A percentile compares a stretch with the other conserved stretches of the same genome.
Evolutionary conservation across 2,113 vertebrate genomes (phyloP).

Genomic region (Periophthalmus modestus): DNA sequence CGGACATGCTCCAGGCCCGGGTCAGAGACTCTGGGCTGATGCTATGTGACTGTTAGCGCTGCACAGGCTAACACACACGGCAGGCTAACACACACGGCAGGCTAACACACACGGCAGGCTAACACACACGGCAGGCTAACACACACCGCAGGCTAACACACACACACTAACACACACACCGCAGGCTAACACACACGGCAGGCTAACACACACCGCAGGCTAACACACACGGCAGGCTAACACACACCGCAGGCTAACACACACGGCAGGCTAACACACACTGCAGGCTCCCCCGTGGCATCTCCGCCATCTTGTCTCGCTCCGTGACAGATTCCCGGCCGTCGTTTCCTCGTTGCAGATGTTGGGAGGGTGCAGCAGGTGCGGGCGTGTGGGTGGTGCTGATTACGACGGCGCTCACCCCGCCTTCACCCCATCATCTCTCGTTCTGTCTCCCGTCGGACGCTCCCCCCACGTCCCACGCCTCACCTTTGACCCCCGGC

Average conservation of each 20-base stretch:
- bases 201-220: slow-evolving; percentile 47
- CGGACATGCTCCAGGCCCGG: slow-evolving; percentile 39
- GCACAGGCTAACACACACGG: slow-evolving; percentile 39
- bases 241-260: slow-evolving; percentile 43
- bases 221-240: slow-evolving; percentile 42
- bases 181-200: slow-evolving; percentile 46
- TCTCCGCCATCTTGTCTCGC: slow-evolving; percentile 45
- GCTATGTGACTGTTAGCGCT: slow-evolving; percentile 53
- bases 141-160: slow-evolving; percentile 49
- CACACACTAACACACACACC: too few species aligned
- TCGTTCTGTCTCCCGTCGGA: slow-evolving; percentile 14
- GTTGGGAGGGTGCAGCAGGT: slow-evolving; percentile 29
- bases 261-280: slow-evolving; percentile 49
- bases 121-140: slow-evolving; percentile 41
- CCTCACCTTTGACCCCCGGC: slow-evolving; percentile 55
- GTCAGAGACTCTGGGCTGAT: too few species aligned
- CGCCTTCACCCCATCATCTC: slow-evolving; percentile 15
- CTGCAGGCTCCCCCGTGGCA: slow-evolving; percentile 49
- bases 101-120: slow-evolving; percentile 47
- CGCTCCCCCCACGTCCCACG: slow-evolving; percentile 13
- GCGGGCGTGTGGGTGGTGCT: slow-evolving; percentile 16
- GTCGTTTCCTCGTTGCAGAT: slow-evolving; percentile 57
- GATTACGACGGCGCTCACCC: slow-evolving; percentile 22
- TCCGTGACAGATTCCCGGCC: slow-evolving; percentile 47
- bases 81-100: slow-evolving; percentile 45